Evolutionary conservation across 2,113 vertebrate species (phyloP).

Genomic region (Gallinago media): DNA sequence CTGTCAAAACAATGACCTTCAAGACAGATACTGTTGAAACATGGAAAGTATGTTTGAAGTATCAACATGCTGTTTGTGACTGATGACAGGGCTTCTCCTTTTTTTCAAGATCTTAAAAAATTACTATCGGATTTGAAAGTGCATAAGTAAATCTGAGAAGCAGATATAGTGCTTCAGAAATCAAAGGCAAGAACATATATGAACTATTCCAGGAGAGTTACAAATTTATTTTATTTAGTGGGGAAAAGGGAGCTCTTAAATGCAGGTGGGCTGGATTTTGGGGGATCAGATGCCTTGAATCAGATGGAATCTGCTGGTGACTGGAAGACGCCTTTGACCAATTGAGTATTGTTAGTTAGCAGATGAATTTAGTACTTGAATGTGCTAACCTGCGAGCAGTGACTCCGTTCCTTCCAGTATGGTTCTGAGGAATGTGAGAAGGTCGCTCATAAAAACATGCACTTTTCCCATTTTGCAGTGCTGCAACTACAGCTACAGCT

Average conservation of each 20-base stretch:
- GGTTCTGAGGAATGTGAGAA: neutral
- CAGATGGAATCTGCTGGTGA: neutral
- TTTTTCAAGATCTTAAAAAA: neutral
- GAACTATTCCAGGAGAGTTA: neutral
- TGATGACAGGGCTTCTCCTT: neutral
- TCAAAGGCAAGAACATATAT: neutral
- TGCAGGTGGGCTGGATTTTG: neutral
- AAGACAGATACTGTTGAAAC: neutral
- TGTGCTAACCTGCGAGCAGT: neutral
- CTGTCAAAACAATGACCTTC: neutral
- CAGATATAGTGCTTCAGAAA: neutral
- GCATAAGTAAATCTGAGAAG: neutral
- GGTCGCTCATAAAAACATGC: neutral
- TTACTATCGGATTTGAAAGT: neutral
- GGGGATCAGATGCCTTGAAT: neutral
- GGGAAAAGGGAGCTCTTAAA: neutral
- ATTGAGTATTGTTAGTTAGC: neutral
- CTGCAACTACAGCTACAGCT: neutral
- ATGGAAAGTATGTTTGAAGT: neutral
- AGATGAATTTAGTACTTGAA: neutral
- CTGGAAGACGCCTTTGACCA: neutral
- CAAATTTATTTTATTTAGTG: neutral
- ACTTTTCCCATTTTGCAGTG: neutral
- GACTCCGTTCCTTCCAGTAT: neutral
- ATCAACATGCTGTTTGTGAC: neutral